These are phyloP conservation scores for Promerops cafer DNA, from an alignment of 2,113 vertebrate genomes.

Conservation along the genomic window DNA sequence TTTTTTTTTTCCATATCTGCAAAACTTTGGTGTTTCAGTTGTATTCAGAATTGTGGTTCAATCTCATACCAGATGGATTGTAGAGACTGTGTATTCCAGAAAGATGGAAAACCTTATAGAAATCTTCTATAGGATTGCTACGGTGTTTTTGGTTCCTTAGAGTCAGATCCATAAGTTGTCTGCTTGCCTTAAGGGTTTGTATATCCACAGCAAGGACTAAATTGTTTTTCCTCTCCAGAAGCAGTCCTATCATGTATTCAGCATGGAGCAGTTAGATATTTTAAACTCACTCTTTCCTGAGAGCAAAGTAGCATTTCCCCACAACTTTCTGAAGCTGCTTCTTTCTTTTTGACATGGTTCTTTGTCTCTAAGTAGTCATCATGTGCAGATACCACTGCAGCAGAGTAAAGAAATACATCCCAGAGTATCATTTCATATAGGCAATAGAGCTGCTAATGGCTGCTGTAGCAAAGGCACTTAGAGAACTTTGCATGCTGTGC, in stretches of 20 bases:
- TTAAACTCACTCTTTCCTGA: neutral
- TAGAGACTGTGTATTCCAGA: neutral
- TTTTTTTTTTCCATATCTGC: neutral
- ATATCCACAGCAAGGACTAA: neutral
- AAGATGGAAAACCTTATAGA: neutral
- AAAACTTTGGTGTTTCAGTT: neutral
- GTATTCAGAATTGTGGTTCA: neutral
- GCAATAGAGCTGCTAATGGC: slow-evolving; percentile 20
- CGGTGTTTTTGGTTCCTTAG: neutral
- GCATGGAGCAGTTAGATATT: neutral
- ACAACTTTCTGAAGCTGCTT: neutral
- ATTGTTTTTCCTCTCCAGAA: neutral
- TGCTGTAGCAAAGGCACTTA: neutral
- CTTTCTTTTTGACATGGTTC: neutral
- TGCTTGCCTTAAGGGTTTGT: neutral
- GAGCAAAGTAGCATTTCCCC: neutral
- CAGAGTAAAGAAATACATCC: neutral
- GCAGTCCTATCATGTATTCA: neutral
- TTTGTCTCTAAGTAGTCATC: slow-evolving; percentile 22
- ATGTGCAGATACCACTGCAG: neutral
- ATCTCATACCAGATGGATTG: neutral
- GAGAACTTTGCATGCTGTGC: neutral
- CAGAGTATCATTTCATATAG: neutral
- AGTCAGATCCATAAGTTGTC: neutral
- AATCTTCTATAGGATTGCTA: neutral